phyloP scores from a whole-genome alignment of 2,113 vertebrate species.

The Aplodontia rufa region DNA sequence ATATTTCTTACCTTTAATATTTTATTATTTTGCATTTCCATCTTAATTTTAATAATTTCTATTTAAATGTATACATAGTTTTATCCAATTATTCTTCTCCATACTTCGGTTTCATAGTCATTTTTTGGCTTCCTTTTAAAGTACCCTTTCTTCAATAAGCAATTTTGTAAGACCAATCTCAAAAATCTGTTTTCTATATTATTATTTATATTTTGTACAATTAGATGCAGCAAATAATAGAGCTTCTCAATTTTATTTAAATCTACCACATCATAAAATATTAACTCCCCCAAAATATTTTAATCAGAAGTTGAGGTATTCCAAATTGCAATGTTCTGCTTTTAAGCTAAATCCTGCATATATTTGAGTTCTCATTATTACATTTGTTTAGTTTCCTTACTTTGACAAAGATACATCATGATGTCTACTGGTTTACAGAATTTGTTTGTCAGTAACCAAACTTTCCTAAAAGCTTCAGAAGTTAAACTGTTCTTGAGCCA shows the following conservation, averaged over 20 bases:
- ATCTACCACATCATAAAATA: neutral
- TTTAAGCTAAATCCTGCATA: neutral
- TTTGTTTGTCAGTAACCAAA: neutral
- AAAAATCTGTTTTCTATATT: neutral
- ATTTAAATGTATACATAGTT: neutral
- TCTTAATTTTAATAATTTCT: neutral
- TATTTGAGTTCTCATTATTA: neutral
- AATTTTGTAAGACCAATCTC: neutral
- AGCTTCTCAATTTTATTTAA: neutral
- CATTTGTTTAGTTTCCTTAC: neutral
- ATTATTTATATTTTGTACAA: neutral
- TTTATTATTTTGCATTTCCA: no score
- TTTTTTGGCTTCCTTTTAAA: neutral
- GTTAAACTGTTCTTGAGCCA: neutral
- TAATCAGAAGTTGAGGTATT: neutral
- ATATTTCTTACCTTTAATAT: neutral
- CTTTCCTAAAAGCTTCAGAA: constrained; percentile 2
- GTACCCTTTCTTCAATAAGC: neutral
- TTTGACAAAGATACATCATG: neutral
- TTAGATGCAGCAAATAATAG: neutral
- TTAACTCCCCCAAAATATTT: neutral
- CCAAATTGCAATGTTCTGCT: neutral
- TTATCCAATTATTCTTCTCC: neutral
- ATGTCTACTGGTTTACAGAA: neutral
- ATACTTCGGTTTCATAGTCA: neutral